Evolutionary conservation across 2,888 invertebrate genomes (phyloP).

Genomic region (Callinectes sapidus): DNA sequence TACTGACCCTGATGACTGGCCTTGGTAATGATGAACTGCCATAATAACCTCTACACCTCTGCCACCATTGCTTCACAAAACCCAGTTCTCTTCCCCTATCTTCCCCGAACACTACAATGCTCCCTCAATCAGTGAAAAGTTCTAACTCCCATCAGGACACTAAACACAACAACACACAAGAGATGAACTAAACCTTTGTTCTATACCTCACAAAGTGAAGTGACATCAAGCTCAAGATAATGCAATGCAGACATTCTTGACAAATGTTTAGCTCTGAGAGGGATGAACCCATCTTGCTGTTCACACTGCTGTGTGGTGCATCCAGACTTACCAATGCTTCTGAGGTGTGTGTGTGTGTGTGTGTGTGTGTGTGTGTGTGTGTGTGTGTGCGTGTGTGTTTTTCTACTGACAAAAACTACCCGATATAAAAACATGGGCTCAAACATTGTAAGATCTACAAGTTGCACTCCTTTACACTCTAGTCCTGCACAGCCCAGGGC

Average conservation of each 20-base stretch:
- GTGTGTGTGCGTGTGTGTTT: too few relatives aligned
- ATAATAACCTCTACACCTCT: background rate
- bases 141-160: background rate
- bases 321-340: background rate
- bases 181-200: background rate
- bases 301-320: background rate
- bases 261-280: background rate
- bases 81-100: background rate
- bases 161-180: background rate
- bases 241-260: background rate
- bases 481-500: background rate
- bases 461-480: background rate
- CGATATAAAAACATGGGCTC: background rate
- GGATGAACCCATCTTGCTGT: background rate
- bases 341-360: background rate
- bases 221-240: background rate
- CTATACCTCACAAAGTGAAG: background rate
- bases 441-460: background rate
- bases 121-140: background rate
- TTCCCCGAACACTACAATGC: background rate
- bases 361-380: constrained; percentile 6
- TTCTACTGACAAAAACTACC: background rate
- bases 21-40: background rate
- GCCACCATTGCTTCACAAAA: background rate
- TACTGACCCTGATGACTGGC: background rate